Percentiles rank a stretch among this genome's conserved stretches.
Evolutionary conservation across 1,140 invertebrate genomes (phyloP).

Genomic region (Procambarus virginalis): DNA sequence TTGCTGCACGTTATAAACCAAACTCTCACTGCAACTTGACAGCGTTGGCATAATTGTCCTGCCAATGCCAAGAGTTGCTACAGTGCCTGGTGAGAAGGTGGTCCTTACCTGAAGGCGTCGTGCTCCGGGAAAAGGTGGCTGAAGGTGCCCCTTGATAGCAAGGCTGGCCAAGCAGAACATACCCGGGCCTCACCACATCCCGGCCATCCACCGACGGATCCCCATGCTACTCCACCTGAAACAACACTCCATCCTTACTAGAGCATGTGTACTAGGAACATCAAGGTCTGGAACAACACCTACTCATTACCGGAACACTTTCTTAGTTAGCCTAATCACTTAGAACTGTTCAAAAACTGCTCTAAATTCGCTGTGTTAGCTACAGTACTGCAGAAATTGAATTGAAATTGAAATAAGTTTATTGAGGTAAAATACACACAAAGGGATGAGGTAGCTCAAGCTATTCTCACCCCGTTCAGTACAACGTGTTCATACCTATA

Average conservation of each 20-base stretch:
- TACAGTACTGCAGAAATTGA: too few relatives aligned
- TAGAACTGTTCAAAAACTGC: too few relatives aligned
- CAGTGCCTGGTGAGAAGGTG: background rate
- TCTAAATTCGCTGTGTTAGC: too few relatives aligned
- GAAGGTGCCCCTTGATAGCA: background rate
- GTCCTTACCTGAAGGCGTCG: background rate
- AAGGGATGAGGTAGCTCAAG: too few relatives aligned
- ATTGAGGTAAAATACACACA: too few relatives aligned
- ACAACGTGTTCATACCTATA: too few relatives aligned
- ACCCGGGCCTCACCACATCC: constrained; percentile 10
- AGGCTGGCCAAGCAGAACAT: background rate
- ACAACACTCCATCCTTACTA: too few relatives aligned
- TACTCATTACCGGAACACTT: background rate
- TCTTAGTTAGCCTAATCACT: too few relatives aligned
- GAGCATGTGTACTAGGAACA: too few relatives aligned
- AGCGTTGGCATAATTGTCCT: background rate
- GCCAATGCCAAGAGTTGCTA: background rate
- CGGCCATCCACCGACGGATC: background rate
- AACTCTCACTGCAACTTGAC: background rate
- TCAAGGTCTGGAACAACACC: background rate
- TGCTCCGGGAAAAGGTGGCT: background rate
- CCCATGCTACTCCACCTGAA: background rate
- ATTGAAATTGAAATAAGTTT: too few relatives aligned
- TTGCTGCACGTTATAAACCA: too few relatives aligned
- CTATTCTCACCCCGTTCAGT: too few relatives aligned